Percentiles rank a stretch among this genome's conserved stretches.
phyloP scores from a whole-genome alignment of 2,113 vertebrate species.

The Platysteira castanea region DNA sequence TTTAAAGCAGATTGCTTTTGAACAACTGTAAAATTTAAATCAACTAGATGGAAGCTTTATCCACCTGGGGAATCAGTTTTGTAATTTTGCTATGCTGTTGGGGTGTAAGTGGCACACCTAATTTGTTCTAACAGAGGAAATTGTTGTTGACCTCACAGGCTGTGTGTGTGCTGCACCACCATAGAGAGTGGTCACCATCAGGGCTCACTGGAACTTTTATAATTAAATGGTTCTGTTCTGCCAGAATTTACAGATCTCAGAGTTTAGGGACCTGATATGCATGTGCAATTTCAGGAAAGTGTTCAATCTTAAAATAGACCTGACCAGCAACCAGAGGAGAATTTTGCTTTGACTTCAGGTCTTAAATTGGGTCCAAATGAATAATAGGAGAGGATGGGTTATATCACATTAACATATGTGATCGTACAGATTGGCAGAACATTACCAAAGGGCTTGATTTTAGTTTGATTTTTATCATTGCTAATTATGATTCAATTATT shows the following conservation, averaged over 20 bases:
- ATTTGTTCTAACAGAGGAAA: not conserved
- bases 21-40: not conserved
- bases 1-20: constrained; percentile 7
- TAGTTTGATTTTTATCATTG: not conserved
- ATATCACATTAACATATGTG: not conserved
- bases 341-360: not conserved
- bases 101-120: not conserved
- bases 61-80: not conserved
- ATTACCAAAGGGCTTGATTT: not conserved
- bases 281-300: not conserved
- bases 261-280: not conserved
- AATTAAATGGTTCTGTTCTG: not conserved
- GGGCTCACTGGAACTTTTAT: not conserved
- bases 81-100: not conserved
- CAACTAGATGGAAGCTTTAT: not conserved
- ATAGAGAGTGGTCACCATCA: accelerated
- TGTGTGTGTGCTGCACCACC: not conserved
- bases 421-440: not conserved
- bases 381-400: not conserved
- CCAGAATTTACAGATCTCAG: not conserved
- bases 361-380: not conserved
- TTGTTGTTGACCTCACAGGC: not conserved
- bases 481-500: not conserved
- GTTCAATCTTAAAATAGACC: not conserved
- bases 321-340: not conserved